A percentile compares a stretch with the other conserved stretches of the same genome.
Conservation (phyloP, 2,113 vertebrate species). For the Alectura lathami region DNA sequence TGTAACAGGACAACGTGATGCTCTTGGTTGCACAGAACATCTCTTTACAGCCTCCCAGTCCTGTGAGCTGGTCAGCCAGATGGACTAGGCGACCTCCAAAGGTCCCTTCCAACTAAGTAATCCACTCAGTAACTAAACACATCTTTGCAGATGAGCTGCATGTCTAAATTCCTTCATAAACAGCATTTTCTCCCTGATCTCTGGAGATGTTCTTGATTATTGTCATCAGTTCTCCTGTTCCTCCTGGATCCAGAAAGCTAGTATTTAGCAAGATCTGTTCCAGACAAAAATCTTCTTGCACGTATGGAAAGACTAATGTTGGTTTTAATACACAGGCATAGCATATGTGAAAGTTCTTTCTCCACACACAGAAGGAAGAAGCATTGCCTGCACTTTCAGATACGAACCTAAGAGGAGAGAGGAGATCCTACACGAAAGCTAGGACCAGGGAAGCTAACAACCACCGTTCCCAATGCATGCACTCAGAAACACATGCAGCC, state of each 20-base stretch:
- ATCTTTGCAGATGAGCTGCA: background rate
- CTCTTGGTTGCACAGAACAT: background rate
- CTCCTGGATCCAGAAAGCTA: background rate
- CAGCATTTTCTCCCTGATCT: background rate
- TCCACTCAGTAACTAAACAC: background rate
- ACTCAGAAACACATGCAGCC: background rate
- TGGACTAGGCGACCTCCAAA: background rate
- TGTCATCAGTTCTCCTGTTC: background rate
- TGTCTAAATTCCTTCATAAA: background rate
- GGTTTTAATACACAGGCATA: background rate
- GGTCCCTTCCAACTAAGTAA: background rate
- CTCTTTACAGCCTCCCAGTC: background rate
- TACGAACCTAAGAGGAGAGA: background rate
- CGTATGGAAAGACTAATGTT: background rate
- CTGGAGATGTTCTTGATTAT: background rate
- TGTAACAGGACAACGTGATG: background rate
- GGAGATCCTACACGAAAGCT: background rate
- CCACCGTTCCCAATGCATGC: background rate
- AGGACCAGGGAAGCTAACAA: background rate
- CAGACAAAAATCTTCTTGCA: background rate
- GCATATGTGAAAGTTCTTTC: background rate
- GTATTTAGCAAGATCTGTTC: background rate
- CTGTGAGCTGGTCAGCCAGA: background rate
- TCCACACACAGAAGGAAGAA: background rate
- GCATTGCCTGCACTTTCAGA: background rate